These are phyloP conservation scores for Bombus sylvicola DNA, from an alignment of 1,140 invertebrate species.

Conservation along the genomic window DNA sequence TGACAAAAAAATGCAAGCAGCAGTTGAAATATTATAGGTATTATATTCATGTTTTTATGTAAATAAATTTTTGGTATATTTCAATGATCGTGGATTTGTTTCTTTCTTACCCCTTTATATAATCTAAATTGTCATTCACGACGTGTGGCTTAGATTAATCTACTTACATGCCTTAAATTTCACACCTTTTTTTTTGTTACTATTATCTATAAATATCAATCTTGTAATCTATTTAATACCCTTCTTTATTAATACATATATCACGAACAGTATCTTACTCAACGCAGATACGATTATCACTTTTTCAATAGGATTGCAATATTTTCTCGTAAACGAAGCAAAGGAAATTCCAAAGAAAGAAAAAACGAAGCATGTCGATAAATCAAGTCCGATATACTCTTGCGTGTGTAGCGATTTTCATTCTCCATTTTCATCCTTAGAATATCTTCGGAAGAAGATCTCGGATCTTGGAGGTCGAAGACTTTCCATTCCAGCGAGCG, in stretches of 20 bases:
- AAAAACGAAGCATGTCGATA: not conserved
- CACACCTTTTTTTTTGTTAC: too few relatives aligned
- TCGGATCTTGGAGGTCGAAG: slow-evolving; percentile 8
- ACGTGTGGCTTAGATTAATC: too few relatives aligned
- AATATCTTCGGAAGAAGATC: not conserved
- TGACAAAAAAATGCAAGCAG: slow-evolving; percentile 67
- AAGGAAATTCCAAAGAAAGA: not conserved
- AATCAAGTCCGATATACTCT: not conserved
- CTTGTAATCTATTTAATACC: not conserved
- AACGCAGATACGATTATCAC: too few relatives aligned
- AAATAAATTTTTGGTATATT: slow-evolving; percentile 82
- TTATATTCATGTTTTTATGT: slow-evolving; percentile 81
- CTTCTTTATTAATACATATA: not conserved
- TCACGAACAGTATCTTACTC: not conserved
- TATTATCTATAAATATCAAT: too few relatives aligned
- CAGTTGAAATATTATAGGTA: slow-evolving; percentile 78
- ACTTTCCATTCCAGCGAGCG: slow-evolving; percentile 3
- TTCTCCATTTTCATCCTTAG: not conserved
- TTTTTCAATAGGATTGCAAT: too few relatives aligned
- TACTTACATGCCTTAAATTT: too few relatives aligned
- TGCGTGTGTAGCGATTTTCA: not conserved
- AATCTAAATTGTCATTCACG: too few relatives aligned
- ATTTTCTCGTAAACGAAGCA: too few relatives aligned
- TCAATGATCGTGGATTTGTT: slow-evolving; percentile 60
- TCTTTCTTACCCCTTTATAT: not conserved